Evolutionary conservation across 2,113 vertebrate genomes (phyloP).

Genomic region (Antigone vipio): DNA sequence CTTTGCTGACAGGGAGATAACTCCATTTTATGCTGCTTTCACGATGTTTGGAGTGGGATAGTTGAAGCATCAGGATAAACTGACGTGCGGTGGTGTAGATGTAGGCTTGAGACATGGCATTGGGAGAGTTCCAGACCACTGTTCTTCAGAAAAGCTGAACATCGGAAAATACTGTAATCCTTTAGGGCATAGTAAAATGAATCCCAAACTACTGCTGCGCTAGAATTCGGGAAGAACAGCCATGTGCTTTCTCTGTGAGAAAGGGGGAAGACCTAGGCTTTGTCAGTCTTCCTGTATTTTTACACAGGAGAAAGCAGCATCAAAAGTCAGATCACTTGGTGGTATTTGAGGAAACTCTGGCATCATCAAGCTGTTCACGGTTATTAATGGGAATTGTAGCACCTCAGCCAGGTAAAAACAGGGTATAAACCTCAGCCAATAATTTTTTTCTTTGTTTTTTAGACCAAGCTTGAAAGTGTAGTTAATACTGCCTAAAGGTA

Average conservation of each 20-base stretch:
- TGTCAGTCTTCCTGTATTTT: not conserved
- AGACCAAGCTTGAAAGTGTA: not conserved
- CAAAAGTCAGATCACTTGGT: not conserved
- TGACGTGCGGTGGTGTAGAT: not conserved
- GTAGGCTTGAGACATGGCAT: not conserved
- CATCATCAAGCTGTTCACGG: not conserved
- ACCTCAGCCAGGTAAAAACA: conserved; percentile 55
- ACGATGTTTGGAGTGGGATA: not conserved
- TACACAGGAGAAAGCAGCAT: not conserved
- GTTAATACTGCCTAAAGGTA: not conserved
- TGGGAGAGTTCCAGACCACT: not conserved
- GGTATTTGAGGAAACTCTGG: not conserved
- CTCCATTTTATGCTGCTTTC: conserved; percentile 47
- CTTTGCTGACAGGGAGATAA: conserved; percentile 31
- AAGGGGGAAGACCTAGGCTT: not conserved
- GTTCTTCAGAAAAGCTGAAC: not conserved
- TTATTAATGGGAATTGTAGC: not conserved
- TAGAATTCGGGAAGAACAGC: not conserved
- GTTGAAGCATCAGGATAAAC: not conserved
- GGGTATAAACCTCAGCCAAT: conserved; percentile 62
- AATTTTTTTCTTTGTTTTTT: not conserved
- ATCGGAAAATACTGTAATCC: not conserved
- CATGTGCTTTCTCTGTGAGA: conserved; percentile 69
- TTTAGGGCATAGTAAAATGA: not conserved
- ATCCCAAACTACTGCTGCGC: not conserved